Evolutionary conservation across 2,888 invertebrate genomes (phyloP), one percentile per base, ranked within the genome.

Genomic region (Megamerina dolium): DNA sequence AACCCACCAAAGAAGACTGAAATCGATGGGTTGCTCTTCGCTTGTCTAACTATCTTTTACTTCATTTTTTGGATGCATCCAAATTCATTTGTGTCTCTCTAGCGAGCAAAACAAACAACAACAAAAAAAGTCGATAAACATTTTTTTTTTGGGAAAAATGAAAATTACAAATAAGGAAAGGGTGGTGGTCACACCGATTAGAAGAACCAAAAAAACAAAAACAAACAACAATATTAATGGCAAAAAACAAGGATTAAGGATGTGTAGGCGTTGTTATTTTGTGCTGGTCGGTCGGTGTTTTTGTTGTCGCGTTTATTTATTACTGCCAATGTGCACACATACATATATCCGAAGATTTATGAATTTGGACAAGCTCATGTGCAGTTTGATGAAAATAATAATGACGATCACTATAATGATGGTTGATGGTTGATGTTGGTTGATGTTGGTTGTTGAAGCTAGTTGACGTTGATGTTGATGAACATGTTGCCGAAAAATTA

Each of bases 1-100:
- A n/a, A n/a, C n/a, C n/a, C n/a, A n/a, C n/a, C n/a, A n/a, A n/a
- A n/a, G n/a, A n/a, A n/a, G n/a, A n/a, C n/a, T n/a, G n/a, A n/a
- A n/a, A n/a, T n/a, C n/a, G n/a, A n/a, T n/a, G n/a, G n/a, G n/a
- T n/a, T n/a, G n/a, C n/a, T n/a, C n/a, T n/a, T n/a, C n/a, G n/a
- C n/a, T n/a, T n/a, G n/a, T n/a, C n/a, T n/a, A n/a, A n/a, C n/a
- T n/a, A 36, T 31, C 4, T 33, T 27, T 37, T 13, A 37, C 31
- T 45, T 37, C 46, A 43, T 56, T 55, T 58, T 41, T 48, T 56
- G 58, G 56, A 56, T 62, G 59, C 60, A 61, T 60, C 57, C 60
- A 65, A 64, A 66, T 66, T 65, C 64, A 64, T 63, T 61, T 58
- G n/a, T 61, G 66, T 60, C 65, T 52, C 42, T 48, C 51, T 49